Base-by-base conservation (phyloP, 2,888 invertebrate species). In the Oligia latruncula region DNA sequence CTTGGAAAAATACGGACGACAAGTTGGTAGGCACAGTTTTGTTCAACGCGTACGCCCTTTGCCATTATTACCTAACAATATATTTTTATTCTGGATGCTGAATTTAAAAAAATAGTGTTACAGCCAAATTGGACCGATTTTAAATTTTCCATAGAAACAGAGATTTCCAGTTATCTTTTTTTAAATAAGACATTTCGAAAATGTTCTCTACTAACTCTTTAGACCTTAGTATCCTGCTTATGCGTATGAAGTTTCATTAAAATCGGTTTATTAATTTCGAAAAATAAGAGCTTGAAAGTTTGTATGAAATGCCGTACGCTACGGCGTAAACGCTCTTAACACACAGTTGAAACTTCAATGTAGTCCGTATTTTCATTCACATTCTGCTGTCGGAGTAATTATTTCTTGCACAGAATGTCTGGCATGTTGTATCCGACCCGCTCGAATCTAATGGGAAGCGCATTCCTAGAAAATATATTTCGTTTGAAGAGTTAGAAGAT, bases 351-450 rank as follows among this genome's bases (percentile, higher is more conserved):
- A 77, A 83, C 77, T 83, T 75, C 29, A 77, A 71, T 71, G 35
- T 77, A 73, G 64, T 75, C 83, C 80, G 65, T 75, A 73, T 73
- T 77, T 75, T 70, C 83, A 67, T 80, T 85, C 64, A 49, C 74
- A 84, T 82, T 78, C 62, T 83, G 66, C 20, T 82, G n/a, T 74
- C 65, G 70, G 23, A 79, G 68, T 86, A 86, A 82, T 84, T 76
- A 84, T 76, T 71, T 80, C 71, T 86, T 67, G 71, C 17, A 62
- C 49, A 82, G 71, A 82, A 82, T 78, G 79, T 65, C 58, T 70
- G 68, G 67, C 62, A 78, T 78, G 66, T 79, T 76, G 68, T 82
- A 64, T 77, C 35, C 43, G 35, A 58, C 49, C 71, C 66, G 58
- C 66, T 64, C 43, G 35, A 77, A 71, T 77, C 66, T 77, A 78